These are phyloP conservation scores for Novumbra hubbsi DNA, from an alignment of 2,797 vertebrate species.

Conservation along the genomic window DNA sequence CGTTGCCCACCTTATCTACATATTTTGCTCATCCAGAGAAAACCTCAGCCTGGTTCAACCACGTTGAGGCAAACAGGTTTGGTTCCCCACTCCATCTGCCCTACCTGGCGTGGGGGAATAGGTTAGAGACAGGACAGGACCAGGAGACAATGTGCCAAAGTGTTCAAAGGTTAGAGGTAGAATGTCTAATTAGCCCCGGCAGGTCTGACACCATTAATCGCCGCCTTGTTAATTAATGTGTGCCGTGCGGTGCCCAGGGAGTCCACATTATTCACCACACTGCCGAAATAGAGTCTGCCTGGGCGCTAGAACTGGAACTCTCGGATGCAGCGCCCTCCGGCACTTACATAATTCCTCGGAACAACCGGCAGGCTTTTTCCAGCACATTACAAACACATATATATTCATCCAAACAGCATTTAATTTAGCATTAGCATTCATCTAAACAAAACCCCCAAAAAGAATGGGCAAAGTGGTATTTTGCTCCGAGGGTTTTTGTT, in stretches of 20 bases:
- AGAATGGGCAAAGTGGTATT: background rate
- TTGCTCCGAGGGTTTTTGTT: background rate
- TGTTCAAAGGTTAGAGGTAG: slow-evolving; percentile 76
- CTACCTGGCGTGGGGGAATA: slow-evolving; percentile 14
- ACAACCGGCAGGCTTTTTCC: slow-evolving; percentile 50
- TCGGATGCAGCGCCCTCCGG: slow-evolving; percentile 55
- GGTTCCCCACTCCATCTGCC: slow-evolving; percentile 48
- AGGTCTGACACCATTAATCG: slow-evolving; percentile 79
- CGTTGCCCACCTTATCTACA: background rate
- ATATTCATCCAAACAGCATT: slow-evolving; percentile 37
- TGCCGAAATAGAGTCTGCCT: slow-evolving; percentile 63
- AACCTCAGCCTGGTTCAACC: background rate
- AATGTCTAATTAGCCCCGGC: slow-evolving; percentile 76
- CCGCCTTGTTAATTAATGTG: slow-evolving; percentile 75
- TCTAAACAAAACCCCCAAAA: slow-evolving; percentile 26
- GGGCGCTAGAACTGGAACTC: slow-evolving; percentile 45
- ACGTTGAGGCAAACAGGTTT: background rate
- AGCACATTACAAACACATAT: slow-evolving; percentile 46
- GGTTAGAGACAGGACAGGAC: slow-evolving; percentile 29
- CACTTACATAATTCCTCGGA: slow-evolving; percentile 50
- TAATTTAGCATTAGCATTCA: slow-evolving; percentile 26
- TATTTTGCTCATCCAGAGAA: background rate
- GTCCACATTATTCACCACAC: slow-evolving; percentile 68
- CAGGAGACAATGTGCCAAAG: slow-evolving; percentile 55
- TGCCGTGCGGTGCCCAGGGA: slow-evolving; percentile 63